These are phyloP conservation scores for Poecile atricapillus DNA, from an alignment of 2,113 vertebrate genomes.

Conservation along the genomic window DNA sequence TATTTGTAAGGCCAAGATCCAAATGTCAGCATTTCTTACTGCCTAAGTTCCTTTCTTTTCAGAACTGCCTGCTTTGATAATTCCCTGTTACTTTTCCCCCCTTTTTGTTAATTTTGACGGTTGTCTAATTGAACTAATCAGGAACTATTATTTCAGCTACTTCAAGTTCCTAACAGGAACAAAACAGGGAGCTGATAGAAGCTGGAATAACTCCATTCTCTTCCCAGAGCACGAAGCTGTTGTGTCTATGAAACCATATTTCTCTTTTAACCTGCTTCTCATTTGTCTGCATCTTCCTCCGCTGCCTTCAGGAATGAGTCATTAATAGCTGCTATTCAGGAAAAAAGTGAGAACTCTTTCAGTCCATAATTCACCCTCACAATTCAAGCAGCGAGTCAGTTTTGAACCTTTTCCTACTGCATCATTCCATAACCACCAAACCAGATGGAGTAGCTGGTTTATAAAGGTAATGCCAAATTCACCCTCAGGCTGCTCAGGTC, in stretches of 20 bases:
- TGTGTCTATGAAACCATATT: background rate
- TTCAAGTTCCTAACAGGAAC: background rate
- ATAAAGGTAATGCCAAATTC: background rate
- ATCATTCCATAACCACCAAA: background rate
- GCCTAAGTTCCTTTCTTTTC: background rate
- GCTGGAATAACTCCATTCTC: background rate
- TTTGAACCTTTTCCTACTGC: background rate
- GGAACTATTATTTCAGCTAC: background rate
- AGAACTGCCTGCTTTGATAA: background rate
- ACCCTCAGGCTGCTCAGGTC: background rate
- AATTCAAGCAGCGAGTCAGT: background rate
- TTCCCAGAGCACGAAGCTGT: background rate
- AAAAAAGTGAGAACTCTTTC: slow-evolving; percentile 23
- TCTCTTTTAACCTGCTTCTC: background rate
- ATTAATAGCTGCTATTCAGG: background rate
- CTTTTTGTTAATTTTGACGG: background rate
- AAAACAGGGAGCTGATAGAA: background rate
- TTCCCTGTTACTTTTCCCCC: accelerated
- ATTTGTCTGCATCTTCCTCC: background rate
- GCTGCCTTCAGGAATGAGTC: background rate
- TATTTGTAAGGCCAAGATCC: background rate
- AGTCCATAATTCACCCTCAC: background rate
- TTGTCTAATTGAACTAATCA: background rate
- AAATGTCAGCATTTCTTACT: background rate
- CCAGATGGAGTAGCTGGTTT: background rate